These are phyloP conservation scores for Plagodis pulveraria DNA, from an alignment of 2,888 invertebrate genomes.

Conservation along the genomic window DNA sequence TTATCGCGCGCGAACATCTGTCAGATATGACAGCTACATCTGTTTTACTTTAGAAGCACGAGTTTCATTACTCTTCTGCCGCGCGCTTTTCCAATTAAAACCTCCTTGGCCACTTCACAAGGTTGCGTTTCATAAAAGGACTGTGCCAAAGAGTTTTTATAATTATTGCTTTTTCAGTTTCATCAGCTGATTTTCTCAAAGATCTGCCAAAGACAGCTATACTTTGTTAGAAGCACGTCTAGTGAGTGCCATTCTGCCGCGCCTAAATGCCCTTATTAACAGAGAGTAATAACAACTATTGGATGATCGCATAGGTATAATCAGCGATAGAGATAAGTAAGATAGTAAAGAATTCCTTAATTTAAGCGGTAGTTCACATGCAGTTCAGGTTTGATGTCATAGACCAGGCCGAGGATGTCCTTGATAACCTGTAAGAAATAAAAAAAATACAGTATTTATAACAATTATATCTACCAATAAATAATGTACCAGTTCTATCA, in stretches of 20 bases:
- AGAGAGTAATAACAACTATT: constrained; percentile 61
- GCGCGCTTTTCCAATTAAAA: too few species aligned
- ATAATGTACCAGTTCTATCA: too few species aligned
- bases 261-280: constrained; percentile 45
- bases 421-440: constrained; percentile 87
- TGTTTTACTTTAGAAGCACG: constrained; percentile 8
- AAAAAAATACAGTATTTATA: constrained; percentile 18
- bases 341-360: constrained; percentile 45
- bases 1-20: constrained; percentile 23
- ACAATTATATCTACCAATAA: background rate
- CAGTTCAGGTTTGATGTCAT: constrained; percentile 96
- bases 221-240: constrained; percentile 24
- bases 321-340: constrained; percentile 39
- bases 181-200: too few species aligned
- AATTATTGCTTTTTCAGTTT: background rate
- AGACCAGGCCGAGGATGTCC: constrained; percentile 93
- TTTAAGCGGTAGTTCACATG: constrained; percentile 92
- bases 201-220: too few species aligned
- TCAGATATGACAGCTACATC: constrained; percentile 36
- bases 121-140: too few species aligned
- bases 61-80: too few species aligned
- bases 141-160: background rate
- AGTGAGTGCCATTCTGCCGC: constrained; percentile 39
- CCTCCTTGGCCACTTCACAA: too few species aligned
- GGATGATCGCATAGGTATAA: constrained; percentile 49